These are phyloP conservation scores for Dicycla oo DNA, from an alignment of 2,888 invertebrate species.

Conservation along the genomic window DNA sequence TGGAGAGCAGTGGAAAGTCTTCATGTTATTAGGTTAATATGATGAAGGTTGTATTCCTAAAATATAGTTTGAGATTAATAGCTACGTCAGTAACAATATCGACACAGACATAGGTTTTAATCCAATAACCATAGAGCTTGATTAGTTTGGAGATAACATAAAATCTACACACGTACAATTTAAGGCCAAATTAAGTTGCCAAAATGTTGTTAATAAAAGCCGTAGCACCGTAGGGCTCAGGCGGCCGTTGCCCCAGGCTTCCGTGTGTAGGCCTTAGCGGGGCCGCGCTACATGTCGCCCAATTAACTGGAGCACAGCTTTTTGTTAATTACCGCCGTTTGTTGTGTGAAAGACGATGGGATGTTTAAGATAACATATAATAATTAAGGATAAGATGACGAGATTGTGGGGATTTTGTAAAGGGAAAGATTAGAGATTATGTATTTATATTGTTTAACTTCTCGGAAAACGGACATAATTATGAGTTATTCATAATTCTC, in stretches of 20 bases:
- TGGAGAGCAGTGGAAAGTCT: background rate
- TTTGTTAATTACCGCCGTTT: constrained; percentile 62
- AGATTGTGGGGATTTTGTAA: constrained; percentile 31
- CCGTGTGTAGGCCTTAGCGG: constrained; percentile 36
- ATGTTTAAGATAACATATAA: constrained; percentile 50
- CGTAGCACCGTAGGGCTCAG: constrained; percentile 21
- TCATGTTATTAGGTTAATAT: background rate
- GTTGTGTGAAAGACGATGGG: constrained; percentile 55
- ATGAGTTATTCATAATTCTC: constrained; percentile 3
- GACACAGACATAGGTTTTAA: constrained; percentile 23
- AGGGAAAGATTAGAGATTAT: constrained; percentile 6
- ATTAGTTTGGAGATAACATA: constrained; percentile 48
- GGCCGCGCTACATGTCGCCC: constrained; percentile 55
- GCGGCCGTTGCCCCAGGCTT: constrained; percentile 38
- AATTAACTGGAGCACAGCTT: constrained; percentile 60
- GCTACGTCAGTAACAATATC: constrained; percentile 5
- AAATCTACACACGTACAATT: constrained; percentile 55
- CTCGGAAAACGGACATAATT: constrained; percentile 1
- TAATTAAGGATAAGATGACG: constrained; percentile 43
- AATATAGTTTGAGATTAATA: constrained; percentile 14
- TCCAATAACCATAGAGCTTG: constrained; percentile 34
- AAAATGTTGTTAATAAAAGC: constrained; percentile 62
- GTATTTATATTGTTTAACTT: constrained; percentile 24
- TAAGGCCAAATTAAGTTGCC: constrained; percentile 57
- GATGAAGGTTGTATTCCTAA: constrained; percentile 1